Percentiles rank a stretch among this genome's conserved stretches.
Conservation (phyloP, 2,113 vertebrate genomes). For the Sterna hirundo region DNA sequence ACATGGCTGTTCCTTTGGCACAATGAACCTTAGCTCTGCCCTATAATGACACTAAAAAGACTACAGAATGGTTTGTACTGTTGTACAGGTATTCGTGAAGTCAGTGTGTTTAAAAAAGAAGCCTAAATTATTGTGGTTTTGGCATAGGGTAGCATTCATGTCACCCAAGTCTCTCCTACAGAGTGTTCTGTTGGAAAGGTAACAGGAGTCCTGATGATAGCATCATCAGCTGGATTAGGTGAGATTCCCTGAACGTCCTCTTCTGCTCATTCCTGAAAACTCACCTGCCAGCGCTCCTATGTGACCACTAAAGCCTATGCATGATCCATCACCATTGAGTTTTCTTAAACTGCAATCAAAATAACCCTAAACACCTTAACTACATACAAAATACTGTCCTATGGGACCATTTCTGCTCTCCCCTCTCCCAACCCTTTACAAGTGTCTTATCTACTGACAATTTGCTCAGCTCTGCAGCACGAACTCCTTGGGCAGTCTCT, state of each 20-base stretch:
- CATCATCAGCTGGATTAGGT: not conserved
- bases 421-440: not conserved
- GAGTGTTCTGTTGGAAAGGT: not conserved
- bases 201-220: not conserved
- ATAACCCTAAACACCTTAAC: not conserved
- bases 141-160: not conserved
- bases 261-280: not conserved
- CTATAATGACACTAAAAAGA: not conserved
- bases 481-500: not conserved
- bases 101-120: not conserved
- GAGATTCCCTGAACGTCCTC: not conserved
- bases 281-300: not conserved
- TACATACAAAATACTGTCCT: not conserved
- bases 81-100: not conserved
- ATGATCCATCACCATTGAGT: not conserved
- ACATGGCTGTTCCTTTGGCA: not conserved
- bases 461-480: not conserved
- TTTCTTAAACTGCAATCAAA: not conserved
- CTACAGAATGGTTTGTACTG: accelerated
- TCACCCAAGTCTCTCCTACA: not conserved
- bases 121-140: not conserved
- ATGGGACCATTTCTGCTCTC: not conserved
- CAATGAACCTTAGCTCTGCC: not conserved
- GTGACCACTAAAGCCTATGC: accelerated
- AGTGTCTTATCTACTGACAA: not conserved